Percentiles rank a stretch among this genome's conserved stretches.
Conservation (phyloP, 2,888 invertebrate species). For the Sylvicola cinctus region DNA sequence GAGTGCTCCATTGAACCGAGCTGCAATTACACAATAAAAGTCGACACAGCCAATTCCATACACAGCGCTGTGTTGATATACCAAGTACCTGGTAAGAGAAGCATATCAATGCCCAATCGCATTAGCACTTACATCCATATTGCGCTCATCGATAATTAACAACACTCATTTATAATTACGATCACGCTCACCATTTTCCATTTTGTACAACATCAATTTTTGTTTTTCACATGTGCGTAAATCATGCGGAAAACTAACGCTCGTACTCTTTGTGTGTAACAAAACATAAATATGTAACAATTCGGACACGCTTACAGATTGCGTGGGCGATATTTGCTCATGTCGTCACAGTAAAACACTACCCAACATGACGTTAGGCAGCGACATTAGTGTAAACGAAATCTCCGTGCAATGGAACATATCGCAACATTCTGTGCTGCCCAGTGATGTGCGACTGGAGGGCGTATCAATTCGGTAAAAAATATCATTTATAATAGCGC, state of each 20-base stretch:
- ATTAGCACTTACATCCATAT: no score
- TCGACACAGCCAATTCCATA: not conserved
- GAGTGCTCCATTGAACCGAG: not conserved
- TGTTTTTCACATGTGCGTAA: no score
- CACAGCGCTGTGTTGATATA: not conserved
- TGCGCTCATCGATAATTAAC: no score
- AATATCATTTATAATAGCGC: no score
- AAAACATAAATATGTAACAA: not conserved
- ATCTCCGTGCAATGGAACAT: slow-evolving; percentile 15
- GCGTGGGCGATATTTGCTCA: slow-evolving; percentile 15
- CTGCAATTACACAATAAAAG: not conserved
- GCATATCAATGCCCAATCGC: no score
- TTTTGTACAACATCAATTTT: no score
- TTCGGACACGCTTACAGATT: slow-evolving; percentile 12
- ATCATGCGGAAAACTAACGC: no score
- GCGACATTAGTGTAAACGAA: slow-evolving; percentile 12
- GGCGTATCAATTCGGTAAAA: no score
- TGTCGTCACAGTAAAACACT: slow-evolving; percentile 13
- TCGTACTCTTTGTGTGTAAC: not conserved
- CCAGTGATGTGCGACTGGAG: no score
- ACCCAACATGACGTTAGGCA: slow-evolving; percentile 12
- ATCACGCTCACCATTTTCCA: no score
- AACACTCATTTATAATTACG: no score
- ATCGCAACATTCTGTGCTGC: no score
- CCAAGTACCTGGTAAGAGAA: not conserved